Evolutionary conservation across 2,113 vertebrate genomes (phyloP), one percentile per base, ranked within the genome.

Genomic region (Bettongia penicillata): DNA sequence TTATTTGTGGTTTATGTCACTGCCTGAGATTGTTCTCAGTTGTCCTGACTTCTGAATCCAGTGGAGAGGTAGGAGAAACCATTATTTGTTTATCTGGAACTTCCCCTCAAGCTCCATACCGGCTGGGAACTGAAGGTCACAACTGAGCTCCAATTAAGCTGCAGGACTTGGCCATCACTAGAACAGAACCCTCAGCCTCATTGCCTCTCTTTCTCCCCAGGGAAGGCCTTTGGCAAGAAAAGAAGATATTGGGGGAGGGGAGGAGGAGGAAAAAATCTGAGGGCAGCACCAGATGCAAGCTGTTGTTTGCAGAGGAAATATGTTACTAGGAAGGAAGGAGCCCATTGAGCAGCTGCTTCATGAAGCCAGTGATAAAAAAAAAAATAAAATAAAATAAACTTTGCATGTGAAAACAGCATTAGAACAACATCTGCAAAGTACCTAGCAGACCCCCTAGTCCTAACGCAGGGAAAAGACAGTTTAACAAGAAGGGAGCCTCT

Each of bases 381-480:
- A 57, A 43, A 48, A 12, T 16, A 25, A 10, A 92, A 93, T 55
- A 2, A 47, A 90, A 89, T 92, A 93, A n/a, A n/a, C 31, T 91
- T 90, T 92, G 16, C 51, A 55, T 94, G 31, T 61, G 77, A 97
- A 94, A 94, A 90, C 37, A n/a, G 90, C 51, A 28, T 57, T 57
- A 94, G 93, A 31, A 53, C 92, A 96, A 95, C 97, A 97, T 94
- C 95, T 97, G 96, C 95, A 91, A 91, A 90, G 55, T 43, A 93
- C 0, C 51, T 51, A 37, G 31, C 90, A 51, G 53, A 93, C 95
- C 55, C 68, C 49, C 19, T 5, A 0, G 50, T 94, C 50, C 52
- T 61, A 51, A 31, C 24, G 89, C 0, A 90, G 92, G 23, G 49
- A n/a, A 93, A 84, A 94, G 52, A 55, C 11, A 68, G 47, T 50